Base-by-base conservation (phyloP, 2,888 invertebrate genomes). In the Leptinotarsa peninsularis region DNA sequence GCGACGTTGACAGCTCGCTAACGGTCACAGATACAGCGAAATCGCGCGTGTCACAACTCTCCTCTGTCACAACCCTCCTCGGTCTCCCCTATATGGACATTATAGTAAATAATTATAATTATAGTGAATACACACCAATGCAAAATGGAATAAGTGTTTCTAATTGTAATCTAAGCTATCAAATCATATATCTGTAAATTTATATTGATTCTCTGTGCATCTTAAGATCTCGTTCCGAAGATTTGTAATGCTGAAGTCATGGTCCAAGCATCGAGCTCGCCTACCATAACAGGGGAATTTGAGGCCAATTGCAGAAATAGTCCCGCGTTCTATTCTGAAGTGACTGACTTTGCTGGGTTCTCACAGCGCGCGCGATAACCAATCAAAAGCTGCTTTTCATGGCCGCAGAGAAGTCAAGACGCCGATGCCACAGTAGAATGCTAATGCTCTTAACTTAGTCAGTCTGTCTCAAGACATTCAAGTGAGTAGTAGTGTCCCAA, bases 401-500 rank as follows among this genome's bases (percentile, higher is more conserved):
- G 84, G 84, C 81, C 84, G 81, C 79, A 78, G 74, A 81, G 74
- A 75, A 80, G 66, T 81, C 78, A 85, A 85, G 84, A 85, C 84
- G 82, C 79, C 79, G 77, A 80, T 81, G 33, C 33, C 33, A 33
- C 33, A 7, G 33, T 33, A 33, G 33, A 33, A 33, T 33, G 33
- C 33, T 33, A 33, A 33, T 33, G 81, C 82, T 82, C 83, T 81
- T 79, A 77, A 77, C 76, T 76, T 78, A 80, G 81, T 81, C 82
- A 85, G 84, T 85, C 84, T 85, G 83, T 82, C 83, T 83, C 80
- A 85, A 83, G 84, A 85, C 84, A 83, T 85, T 80, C 77, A 76
- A 81, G 84, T 84, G 84, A 85, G 84, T 83, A 84, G 84, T 83
- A 81, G 83, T 82, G 82, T 81, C 82, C 78, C 77, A 83, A 82